These are phyloP conservation scores for Garrulus glandarius DNA, from an alignment of 2,797 vertebrate genomes.

Conservation along the genomic window DNA sequence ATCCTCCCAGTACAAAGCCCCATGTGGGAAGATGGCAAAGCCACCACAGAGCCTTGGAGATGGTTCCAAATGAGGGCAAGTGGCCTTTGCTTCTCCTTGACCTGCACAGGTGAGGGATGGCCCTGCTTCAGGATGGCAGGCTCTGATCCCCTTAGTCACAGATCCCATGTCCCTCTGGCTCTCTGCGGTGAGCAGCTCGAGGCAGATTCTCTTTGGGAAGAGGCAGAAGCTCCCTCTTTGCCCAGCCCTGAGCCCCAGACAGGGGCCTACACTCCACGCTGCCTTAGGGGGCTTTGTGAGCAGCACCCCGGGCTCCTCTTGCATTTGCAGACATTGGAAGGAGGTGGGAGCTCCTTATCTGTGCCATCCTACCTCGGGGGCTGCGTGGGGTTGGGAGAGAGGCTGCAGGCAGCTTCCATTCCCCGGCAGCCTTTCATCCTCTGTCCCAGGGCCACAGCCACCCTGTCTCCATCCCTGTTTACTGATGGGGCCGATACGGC, in stretches of 20 bases:
- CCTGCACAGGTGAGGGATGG: background rate
- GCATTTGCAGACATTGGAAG: background rate
- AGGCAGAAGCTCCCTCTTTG: background rate
- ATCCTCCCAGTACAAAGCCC: background rate
- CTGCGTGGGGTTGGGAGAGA: background rate
- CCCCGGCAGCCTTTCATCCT: slow-evolving; percentile 41
- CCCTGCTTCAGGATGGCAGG: background rate
- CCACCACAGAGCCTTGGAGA: background rate
- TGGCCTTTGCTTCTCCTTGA: background rate
- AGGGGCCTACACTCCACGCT: accelerated
- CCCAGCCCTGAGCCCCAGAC: background rate
- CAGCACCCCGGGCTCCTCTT: background rate
- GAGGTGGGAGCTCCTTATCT: background rate
- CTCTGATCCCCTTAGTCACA: background rate
- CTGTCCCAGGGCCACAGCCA: slow-evolving; percentile 70
- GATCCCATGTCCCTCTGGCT: accelerated
- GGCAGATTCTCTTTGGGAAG: background rate
- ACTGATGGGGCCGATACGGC: slow-evolving; percentile 72
- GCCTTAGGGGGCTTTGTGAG: background rate
- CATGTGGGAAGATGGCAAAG: background rate
- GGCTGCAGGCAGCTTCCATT: background rate
- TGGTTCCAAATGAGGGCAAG: background rate
- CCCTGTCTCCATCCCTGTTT: slow-evolving; percentile 75
- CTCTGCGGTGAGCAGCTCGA: accelerated
- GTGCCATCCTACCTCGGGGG: background rate